A percentile compares a stretch with the other conserved stretches of the same genome.
phyloP scores from a whole-genome alignment of 2,888 invertebrate species.

The Caenorhabditis macrosperma region DNA sequence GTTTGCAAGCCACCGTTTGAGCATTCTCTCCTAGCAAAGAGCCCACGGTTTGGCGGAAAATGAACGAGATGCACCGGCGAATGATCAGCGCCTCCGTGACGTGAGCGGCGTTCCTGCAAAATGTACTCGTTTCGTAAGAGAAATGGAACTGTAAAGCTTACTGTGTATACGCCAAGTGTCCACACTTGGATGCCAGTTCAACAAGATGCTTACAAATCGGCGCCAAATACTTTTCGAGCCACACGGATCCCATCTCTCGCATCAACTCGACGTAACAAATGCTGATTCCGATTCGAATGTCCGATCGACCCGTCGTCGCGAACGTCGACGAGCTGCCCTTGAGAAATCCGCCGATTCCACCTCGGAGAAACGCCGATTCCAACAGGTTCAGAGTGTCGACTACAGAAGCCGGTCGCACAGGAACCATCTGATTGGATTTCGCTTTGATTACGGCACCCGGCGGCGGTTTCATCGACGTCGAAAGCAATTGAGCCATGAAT shows the following conservation, averaged over 20 bases:
- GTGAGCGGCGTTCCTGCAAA: constrained; percentile 68
- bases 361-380: constrained; percentile 93
- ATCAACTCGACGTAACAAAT: constrained; percentile 97
- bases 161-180: constrained; percentile 71
- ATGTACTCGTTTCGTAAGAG: too few relatives aligned
- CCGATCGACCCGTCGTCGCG: constrained; percentile 90
- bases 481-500: constrained; percentile 90
- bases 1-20: constrained; percentile 92
- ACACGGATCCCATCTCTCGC: constrained; percentile 91
- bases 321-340: constrained; percentile 88
- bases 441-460: constrained; percentile 54
- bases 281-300: constrained; percentile 96
- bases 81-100: constrained; percentile 92
- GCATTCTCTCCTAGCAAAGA: constrained; percentile 97
- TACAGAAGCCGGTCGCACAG: constrained; percentile 80
- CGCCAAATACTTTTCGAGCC: constrained; percentile 94
- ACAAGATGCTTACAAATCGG: constrained; percentile 91
- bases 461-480: constrained; percentile 82
- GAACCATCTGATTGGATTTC: constrained; percentile 55
- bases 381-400: constrained; percentile 93
- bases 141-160: constrained; percentile 30
- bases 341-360: constrained; percentile 87
- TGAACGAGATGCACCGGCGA: constrained; percentile 96
- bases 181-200: constrained; percentile 64
- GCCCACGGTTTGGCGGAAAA: constrained; percentile 81